These are phyloP conservation scores for Leptodactylus fuscus DNA, from an alignment of 2,113 vertebrate species.

Conservation along the genomic window DNA sequence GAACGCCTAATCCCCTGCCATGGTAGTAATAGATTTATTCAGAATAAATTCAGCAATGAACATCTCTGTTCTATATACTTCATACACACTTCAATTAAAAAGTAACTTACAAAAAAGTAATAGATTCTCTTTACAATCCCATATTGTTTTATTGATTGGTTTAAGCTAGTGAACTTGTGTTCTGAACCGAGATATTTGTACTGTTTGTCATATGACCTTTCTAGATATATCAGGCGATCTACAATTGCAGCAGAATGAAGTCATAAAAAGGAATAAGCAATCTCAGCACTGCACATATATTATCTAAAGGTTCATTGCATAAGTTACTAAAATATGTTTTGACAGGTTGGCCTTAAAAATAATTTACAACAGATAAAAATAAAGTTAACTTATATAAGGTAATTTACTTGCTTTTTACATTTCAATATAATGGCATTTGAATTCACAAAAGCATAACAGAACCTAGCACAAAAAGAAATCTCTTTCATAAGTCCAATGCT, in stretches of 20 bases:
- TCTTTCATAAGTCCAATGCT: not conserved
- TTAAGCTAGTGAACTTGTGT: conserved; percentile 3
- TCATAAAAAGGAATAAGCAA: conserved; percentile 32
- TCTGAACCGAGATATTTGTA: conserved; percentile 26
- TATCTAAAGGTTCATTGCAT: conserved; percentile 29
- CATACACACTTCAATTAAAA: not conserved
- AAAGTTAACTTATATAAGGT: conserved; percentile 2
- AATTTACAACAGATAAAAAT: conserved; percentile 28
- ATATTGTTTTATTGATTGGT: conserved; percentile 22
- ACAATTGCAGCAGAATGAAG: conserved; percentile 2
- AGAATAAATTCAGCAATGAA: not conserved
- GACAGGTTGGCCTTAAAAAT: conserved; percentile 32
- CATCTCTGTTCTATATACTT: not conserved
- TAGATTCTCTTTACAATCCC: not conserved
- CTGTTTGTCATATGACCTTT: conserved; percentile 28
- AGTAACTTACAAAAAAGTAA: not conserved
- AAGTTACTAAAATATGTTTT: not conserved
- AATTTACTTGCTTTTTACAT: conserved; percentile 1
- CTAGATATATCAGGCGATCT: not conserved
- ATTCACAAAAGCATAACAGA: conserved; percentile 5
- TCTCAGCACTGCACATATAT: conserved; percentile 27
- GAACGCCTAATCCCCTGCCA: no score
- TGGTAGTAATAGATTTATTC: no score
- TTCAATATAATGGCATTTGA: not conserved
- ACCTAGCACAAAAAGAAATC: not conserved